These are phyloP conservation scores for Neodiprion fabricii DNA, from an alignment of 1,140 invertebrate species.

Conservation along the genomic window DNA sequence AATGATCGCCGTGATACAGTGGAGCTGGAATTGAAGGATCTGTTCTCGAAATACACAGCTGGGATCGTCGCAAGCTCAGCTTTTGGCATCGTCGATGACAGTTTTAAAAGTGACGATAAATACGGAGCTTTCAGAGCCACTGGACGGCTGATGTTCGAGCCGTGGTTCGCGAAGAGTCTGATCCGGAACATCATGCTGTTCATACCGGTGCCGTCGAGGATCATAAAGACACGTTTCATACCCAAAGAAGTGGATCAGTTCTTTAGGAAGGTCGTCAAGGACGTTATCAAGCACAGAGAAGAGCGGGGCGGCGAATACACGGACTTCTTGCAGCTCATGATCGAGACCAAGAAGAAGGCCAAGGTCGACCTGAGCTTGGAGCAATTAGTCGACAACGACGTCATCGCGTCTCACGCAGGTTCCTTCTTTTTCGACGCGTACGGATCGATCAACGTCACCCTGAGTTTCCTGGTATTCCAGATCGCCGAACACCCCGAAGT, in stretches of 20 bases:
- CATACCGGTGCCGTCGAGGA: not conserved
- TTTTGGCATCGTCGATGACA: conserved; percentile 37
- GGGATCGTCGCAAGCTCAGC: conserved; percentile 37
- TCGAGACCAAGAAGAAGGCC: conserved; percentile 30
- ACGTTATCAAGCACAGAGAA: conserved; percentile 22
- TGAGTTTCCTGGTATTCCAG: conserved; percentile 67
- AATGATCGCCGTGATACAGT: conserved; percentile 8
- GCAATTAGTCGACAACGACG: conserved; percentile 34
- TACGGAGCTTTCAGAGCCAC: conserved; percentile 34
- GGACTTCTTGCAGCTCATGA: conserved; percentile 43
- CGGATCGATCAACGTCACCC: conserved; percentile 70
- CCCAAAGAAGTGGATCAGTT: conserved; percentile 16
- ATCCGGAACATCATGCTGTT: conserved; percentile 13
- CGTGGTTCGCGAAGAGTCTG: not conserved
- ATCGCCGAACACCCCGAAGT: conserved; percentile 57
- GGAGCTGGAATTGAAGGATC: conserved; percentile 41
- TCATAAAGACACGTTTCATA: conserved; percentile 24
- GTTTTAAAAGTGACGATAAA: conserved; percentile 34
- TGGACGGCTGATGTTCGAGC: conserved; percentile 20
- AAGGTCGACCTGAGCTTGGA: conserved; percentile 37
- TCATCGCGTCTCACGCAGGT: conserved; percentile 65
- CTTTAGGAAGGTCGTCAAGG: conserved; percentile 27
- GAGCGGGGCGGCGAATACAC: conserved; percentile 23
- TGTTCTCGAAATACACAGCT: conserved; percentile 39
- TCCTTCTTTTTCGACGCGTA: conserved; percentile 74